These are phyloP conservation scores for Chydorus sphaericus DNA, from an alignment of 2,888 invertebrate species.

Conservation along the genomic window DNA sequence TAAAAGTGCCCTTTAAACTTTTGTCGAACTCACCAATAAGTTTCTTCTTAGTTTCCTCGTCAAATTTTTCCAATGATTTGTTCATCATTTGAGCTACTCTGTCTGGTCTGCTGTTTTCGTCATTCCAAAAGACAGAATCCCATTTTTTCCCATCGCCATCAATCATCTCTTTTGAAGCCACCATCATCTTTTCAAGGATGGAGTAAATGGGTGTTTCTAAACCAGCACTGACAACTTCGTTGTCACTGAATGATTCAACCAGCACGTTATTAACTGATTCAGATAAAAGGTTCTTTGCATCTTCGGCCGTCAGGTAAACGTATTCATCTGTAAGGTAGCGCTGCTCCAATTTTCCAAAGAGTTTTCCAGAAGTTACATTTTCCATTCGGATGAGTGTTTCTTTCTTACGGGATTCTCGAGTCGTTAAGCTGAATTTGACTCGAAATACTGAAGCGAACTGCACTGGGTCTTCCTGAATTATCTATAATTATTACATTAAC, in stretches of 20 bases:
- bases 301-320: background rate
- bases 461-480: too few species aligned
- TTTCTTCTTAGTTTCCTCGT: background rate
- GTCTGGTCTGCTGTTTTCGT: background rate
- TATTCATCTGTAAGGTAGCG: background rate
- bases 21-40: too few species aligned
- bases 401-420: background rate
- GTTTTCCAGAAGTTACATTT: background rate
- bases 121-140: background rate
- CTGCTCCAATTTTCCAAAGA: background rate
- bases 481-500: too few species aligned
- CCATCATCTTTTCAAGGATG: too few species aligned
- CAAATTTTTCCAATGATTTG: background rate
- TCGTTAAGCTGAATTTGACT: background rate
- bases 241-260: background rate
- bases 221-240: too few species aligned
- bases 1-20: background rate
- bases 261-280: background rate
- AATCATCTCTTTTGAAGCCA: too few species aligned
- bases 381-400: background rate
- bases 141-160: background rate
- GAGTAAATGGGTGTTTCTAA: too few species aligned
- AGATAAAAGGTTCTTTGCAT: background rate
- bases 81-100: background rate
- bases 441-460: too few species aligned